A percentile compares a stretch with the other conserved stretches of the same genome.
Conservation (phyloP, 2,888 invertebrate species). For the Parascotia fuliginaria region DNA sequence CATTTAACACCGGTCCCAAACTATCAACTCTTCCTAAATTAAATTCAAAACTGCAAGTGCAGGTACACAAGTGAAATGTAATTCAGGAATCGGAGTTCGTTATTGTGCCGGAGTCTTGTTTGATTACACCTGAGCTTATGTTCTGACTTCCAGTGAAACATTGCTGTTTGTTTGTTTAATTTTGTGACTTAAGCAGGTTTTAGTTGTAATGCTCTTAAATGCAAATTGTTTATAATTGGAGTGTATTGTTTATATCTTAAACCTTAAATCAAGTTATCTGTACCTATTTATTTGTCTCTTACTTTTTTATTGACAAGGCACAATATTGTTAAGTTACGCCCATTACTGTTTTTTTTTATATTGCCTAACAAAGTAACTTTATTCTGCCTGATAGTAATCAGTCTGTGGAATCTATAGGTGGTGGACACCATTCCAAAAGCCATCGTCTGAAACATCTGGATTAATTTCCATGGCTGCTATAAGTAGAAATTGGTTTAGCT, state of each 20-base stretch:
- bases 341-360: too few species aligned
- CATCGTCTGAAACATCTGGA: too few species aligned
- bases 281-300: too few species aligned
- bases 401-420: too few species aligned
- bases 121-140: constrained; percentile 27
- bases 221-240: background rate
- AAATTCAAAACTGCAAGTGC: constrained; percentile 24
- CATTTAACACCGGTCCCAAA: constrained; percentile 2
- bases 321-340: too few species aligned
- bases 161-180: constrained; percentile 29
- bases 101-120: constrained; percentile 21
- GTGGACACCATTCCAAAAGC: too few species aligned
- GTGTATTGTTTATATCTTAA: background rate
- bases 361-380: too few species aligned
- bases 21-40: constrained; percentile 5
- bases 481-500: too few species aligned
- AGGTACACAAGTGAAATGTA: constrained; percentile 25
- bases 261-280: too few species aligned
- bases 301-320: too few species aligned
- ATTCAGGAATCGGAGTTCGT: constrained; percentile 32
- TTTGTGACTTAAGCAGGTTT: constrained; percentile 30
- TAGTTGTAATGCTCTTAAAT: background rate
- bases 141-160: constrained; percentile 21
- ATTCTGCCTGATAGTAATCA: too few species aligned
- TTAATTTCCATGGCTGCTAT: too few species aligned